phyloP scores from a whole-genome alignment of 2,797 vertebrate genomes.

The Echeneis naucrates region DNA sequence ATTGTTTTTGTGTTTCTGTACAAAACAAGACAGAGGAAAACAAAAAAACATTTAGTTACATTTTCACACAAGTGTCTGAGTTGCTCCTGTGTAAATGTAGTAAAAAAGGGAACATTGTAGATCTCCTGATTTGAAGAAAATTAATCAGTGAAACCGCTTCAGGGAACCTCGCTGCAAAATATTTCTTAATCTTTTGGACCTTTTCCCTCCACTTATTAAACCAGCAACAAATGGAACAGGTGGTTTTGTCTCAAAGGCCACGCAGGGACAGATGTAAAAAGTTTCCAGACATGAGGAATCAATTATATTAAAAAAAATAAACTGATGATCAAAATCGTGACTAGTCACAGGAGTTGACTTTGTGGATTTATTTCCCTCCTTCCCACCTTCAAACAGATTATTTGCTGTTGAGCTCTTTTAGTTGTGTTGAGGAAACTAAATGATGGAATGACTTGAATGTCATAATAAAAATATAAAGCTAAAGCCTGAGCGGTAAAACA shows the following conservation, averaged over 20 bases:
- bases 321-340: not conserved
- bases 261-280: not conserved
- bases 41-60: not conserved
- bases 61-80: conserved; percentile 1
- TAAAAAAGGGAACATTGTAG: not conserved
- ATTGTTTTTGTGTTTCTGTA: not conserved
- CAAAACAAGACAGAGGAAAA: not conserved
- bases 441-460: not conserved
- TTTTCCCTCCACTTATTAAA: conserved; percentile 8
- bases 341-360: not conserved
- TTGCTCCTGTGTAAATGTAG: not conserved
- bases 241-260: conserved; percentile 8
- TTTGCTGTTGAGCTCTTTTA: too few relatives aligned
- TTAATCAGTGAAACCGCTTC: not conserved
- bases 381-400: too few relatives aligned
- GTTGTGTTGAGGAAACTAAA: not conserved
- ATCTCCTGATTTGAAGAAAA: not conserved
- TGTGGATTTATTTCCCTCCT: not conserved
- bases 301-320: conserved; percentile 3
- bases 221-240: conserved; percentile 13
- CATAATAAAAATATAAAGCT: not conserved
- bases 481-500: not conserved
- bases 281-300: not conserved
- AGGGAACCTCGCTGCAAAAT: not conserved
- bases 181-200: not conserved